Conservation (phyloP, 2,888 invertebrate genomes). For the Psococerastis gibbosa region DNA sequence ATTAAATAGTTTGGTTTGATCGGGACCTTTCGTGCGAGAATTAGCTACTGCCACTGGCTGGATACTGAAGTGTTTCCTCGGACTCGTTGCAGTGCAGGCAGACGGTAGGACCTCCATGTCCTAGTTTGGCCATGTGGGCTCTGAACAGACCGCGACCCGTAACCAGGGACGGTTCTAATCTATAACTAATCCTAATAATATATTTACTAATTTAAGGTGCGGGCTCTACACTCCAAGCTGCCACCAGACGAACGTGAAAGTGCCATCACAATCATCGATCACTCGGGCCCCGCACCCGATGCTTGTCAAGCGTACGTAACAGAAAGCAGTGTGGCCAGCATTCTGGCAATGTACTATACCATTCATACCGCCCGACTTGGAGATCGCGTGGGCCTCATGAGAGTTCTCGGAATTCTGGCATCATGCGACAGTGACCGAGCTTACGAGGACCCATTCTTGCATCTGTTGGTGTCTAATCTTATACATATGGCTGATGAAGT, state of each 20-base stretch:
- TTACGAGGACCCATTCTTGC: slow-evolving; percentile 88
- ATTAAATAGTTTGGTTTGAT: no score
- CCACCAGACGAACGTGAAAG: slow-evolving; percentile 88
- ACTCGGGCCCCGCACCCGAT: slow-evolving; percentile 83
- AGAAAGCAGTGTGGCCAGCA: slow-evolving; percentile 79
- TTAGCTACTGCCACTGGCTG: no score
- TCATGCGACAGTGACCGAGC: slow-evolving; percentile 82
- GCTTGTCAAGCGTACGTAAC: slow-evolving; percentile 84
- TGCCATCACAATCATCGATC: slow-evolving; percentile 82
- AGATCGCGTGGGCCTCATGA: slow-evolving; percentile 60
- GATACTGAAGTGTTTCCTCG: no score
- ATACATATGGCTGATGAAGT: slow-evolving; percentile 80
- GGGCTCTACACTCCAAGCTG: slow-evolving; percentile 54
- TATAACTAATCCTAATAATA: no score
- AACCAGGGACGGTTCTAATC: no score
- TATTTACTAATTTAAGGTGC: no score
- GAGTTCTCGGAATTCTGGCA: slow-evolving; percentile 77
- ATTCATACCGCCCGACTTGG: slow-evolving; percentile 66
- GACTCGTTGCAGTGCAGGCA: no score
- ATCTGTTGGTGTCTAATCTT: slow-evolving; percentile 67
- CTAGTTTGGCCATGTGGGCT: no score
- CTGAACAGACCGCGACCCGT: no score
- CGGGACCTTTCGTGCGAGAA: no score
- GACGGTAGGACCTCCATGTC: no score
- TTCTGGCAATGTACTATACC: slow-evolving; percentile 88